phyloP scores from a whole-genome alignment of 2,888 invertebrate genomes.

The Rhamnusium bicolor region DNA sequence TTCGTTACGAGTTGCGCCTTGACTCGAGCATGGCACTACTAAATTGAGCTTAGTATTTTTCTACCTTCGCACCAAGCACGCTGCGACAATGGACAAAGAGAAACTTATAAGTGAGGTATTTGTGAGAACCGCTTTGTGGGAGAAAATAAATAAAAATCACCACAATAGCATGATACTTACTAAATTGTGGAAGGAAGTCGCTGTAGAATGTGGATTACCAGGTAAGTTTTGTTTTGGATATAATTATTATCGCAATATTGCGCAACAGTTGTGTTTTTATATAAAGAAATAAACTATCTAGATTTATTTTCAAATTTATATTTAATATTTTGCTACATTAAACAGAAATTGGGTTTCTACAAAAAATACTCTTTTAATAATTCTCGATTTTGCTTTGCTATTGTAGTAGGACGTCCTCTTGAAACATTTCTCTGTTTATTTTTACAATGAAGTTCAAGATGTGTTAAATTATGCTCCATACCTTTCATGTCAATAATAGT shows the following conservation, averaged over 20 bases:
- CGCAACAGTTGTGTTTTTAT: no score
- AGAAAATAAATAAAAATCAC: conserved; percentile 13
- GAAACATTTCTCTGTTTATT: background rate
- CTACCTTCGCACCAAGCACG: no score
- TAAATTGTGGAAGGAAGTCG: conserved; percentile 19
- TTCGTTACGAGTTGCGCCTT: no score
- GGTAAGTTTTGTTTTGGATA: background rate
- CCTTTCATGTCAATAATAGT: conserved; percentile 33
- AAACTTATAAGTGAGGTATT: conserved; percentile 15
- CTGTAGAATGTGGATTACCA: conserved; percentile 6
- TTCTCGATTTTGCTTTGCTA: background rate
- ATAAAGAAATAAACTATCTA: no score
- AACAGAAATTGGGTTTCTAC: background rate
- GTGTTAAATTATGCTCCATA: conserved; percentile 32
- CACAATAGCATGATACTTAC: conserved; percentile 19
- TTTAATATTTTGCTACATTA: background rate
- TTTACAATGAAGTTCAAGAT: background rate
- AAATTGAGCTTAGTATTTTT: conserved; percentile 28
- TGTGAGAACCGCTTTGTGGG: conserved; percentile 11
- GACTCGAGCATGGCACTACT: conserved; percentile 10
- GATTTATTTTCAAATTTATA: background rate
- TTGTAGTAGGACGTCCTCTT: background rate
- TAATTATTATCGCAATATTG: background rate
- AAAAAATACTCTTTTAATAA: background rate
- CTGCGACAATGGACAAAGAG: conserved; percentile 12